Evolutionary conservation across 1,140 invertebrate species (phyloP).

Genomic region (Helicoverpa armigera): DNA sequence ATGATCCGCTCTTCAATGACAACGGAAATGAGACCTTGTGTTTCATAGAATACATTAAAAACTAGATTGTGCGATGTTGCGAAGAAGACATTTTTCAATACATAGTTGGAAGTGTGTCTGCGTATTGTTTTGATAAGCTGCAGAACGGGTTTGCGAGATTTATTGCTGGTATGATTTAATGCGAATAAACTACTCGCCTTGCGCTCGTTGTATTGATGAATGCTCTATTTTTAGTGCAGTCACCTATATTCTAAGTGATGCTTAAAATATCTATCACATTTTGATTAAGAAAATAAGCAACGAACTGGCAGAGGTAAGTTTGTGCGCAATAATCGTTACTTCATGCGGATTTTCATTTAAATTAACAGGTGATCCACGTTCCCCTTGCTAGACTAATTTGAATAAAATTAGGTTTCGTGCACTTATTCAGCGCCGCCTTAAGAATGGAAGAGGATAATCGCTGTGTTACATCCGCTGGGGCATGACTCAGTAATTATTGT

Average conservation of each 20-base stretch:
- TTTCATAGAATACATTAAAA: conserved; percentile 64
- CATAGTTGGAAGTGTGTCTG: conserved; percentile 82
- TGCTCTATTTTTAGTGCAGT: conserved; percentile 78
- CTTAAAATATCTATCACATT: conserved; percentile 41
- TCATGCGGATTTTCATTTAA: conserved; percentile 30
- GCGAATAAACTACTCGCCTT: conserved; percentile 86
- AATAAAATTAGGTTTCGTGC: conserved; percentile 47
- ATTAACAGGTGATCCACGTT: conserved; percentile 21
- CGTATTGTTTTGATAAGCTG: conserved; percentile 87
- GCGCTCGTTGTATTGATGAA: conserved; percentile 84
- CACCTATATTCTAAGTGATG: conserved; percentile 63
- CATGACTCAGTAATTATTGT: conserved; percentile 65
- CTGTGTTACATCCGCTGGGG: conserved; percentile 59
- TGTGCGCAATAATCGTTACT: not conserved
- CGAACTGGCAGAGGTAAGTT: conserved; percentile 12
- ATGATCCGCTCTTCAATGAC: conserved; percentile 59
- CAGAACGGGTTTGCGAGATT: conserved; percentile 86
- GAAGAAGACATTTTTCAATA: conserved; percentile 76
- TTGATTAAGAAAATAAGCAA: conserved; percentile 46
- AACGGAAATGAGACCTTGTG: conserved; percentile 72
- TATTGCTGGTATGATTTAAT: conserved; percentile 86
- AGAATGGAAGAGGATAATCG: conserved; percentile 54
- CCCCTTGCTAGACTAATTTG: conserved; percentile 34
- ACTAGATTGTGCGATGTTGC: conserved; percentile 55
- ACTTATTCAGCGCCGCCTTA: conserved; percentile 37